A percentile compares a stretch with the other conserved stretches of the same genome.
phyloP scores from a whole-genome alignment of 2,797 vertebrate genomes.

The Coendou prehensilis region DNA sequence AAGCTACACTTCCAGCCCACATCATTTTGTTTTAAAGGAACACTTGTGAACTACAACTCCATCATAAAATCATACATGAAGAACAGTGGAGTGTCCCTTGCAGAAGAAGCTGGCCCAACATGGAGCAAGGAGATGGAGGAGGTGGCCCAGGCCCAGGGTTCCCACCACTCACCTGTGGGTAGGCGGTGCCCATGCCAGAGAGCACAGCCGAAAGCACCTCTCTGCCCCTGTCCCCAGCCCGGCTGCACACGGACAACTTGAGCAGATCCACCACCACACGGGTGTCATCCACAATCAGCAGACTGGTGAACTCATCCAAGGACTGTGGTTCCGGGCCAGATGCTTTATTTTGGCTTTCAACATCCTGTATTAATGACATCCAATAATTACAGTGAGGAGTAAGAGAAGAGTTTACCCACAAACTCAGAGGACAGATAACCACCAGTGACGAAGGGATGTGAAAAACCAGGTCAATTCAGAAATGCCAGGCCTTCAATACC shows the following conservation, averaged over 20 bases:
- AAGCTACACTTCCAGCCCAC: not conserved
- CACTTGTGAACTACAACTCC: not conserved
- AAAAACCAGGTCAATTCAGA: not conserved
- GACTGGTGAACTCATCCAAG: slow-evolving; percentile 97
- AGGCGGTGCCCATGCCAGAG: slow-evolving; percentile 98
- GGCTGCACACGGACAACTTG: slow-evolving; percentile 96
- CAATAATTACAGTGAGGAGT: slow-evolving; percentile 44
- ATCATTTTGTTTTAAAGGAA: not conserved
- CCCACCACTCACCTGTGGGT: slow-evolving; percentile 94
- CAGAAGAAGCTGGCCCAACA: not conserved
- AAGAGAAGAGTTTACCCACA: not conserved
- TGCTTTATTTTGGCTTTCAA: slow-evolving; percentile 95
- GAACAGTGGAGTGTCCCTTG: not conserved
- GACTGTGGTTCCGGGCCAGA: slow-evolving; percentile 97
- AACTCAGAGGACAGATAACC: not conserved
- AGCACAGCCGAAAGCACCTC: slow-evolving; percentile 98
- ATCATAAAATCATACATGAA: not conserved
- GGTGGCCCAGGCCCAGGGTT: accelerated
- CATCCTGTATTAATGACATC: slow-evolving; percentile 90
- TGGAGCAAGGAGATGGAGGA: not conserved
- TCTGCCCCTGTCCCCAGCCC: slow-evolving; percentile 96
- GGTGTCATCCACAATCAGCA: slow-evolving; percentile 96
- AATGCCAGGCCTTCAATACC: not conserved
- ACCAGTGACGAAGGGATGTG: not conserved
- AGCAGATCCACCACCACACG: slow-evolving; percentile 98